Evolutionary conservation across 2,113 vertebrate species (phyloP).

Genomic region (Pteronura brasiliensis): DNA sequence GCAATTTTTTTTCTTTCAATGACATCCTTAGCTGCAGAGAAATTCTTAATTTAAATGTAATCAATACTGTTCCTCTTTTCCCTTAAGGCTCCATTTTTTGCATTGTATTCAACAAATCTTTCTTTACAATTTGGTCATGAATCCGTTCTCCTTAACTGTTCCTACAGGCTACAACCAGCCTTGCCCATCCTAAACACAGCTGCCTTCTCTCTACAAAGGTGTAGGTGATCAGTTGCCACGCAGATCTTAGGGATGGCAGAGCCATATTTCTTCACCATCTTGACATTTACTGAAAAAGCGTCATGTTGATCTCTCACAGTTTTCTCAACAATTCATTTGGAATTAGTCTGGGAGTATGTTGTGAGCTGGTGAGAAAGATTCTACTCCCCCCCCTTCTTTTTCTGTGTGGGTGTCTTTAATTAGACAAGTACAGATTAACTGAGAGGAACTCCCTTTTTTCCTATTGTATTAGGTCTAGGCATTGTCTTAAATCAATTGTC

Average conservation of each 20-base stretch:
- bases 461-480: neutral
- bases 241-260: neutral
- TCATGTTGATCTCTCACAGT: neutral
- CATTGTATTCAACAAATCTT: neutral
- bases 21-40: neutral
- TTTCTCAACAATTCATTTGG: neutral
- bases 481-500: neutral
- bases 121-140: neutral
- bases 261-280: neutral
- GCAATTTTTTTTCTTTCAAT: neutral
- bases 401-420: neutral
- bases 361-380: neutral
- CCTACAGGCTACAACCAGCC: too few species aligned
- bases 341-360: neutral
- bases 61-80: neutral
- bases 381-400: neutral
- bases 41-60: neutral
- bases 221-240: neutral
- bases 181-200: fast-evolving
- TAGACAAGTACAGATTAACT: neutral
- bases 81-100: neutral
- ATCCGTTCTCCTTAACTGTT: neutral
- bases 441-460: neutral
- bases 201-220: neutral
- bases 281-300: neutral